Percentiles rank a stretch among this genome's conserved stretches.
Evolutionary conservation across 2,888 invertebrate species (phyloP).

Genomic region (Tetranychus truncatus): DNA sequence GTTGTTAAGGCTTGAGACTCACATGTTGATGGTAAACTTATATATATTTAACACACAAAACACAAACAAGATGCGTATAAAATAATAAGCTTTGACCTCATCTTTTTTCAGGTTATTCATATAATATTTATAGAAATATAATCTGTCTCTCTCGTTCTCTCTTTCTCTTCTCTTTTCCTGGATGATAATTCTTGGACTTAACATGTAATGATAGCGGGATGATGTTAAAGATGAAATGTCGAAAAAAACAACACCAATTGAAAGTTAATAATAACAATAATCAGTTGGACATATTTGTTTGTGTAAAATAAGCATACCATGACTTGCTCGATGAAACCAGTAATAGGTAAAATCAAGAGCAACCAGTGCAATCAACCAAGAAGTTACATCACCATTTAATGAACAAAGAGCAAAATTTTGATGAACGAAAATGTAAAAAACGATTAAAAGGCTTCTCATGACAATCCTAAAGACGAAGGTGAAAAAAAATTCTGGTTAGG

Average conservation of each 20-base stretch:
- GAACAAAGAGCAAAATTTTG: slow-evolving; percentile 15
- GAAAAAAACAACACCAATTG: slow-evolving; percentile 26
- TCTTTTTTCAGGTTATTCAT: neutral
- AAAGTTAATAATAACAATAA: too few species aligned
- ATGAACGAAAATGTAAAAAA: slow-evolving; percentile 12
- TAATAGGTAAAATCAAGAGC: slow-evolving; percentile 73
- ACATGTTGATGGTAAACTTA: too few species aligned
- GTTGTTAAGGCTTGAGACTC: too few species aligned
- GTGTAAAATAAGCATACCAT: slow-evolving; percentile 42
- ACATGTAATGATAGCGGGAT: neutral
- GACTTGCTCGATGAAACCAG: slow-evolving; percentile 71
- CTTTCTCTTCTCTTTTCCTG: neutral
- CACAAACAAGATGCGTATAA: neutral
- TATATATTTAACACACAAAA: neutral
- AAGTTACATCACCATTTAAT: slow-evolving; percentile 32
- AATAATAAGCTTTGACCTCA: neutral
- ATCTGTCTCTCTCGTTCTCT: neutral
- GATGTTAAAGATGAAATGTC: slow-evolving; percentile 37
- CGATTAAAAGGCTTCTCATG: slow-evolving; percentile 12
- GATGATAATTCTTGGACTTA: too few species aligned
- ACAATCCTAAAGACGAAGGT: slow-evolving; percentile 13
- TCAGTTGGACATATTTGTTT: too few species aligned
- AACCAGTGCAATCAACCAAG: slow-evolving; percentile 61
- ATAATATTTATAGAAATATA: neutral
- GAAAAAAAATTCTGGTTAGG: slow-evolving; percentile 3